Base-by-base conservation (phyloP, 2,888 invertebrate genomes). In the Theretra japonica region DNA sequence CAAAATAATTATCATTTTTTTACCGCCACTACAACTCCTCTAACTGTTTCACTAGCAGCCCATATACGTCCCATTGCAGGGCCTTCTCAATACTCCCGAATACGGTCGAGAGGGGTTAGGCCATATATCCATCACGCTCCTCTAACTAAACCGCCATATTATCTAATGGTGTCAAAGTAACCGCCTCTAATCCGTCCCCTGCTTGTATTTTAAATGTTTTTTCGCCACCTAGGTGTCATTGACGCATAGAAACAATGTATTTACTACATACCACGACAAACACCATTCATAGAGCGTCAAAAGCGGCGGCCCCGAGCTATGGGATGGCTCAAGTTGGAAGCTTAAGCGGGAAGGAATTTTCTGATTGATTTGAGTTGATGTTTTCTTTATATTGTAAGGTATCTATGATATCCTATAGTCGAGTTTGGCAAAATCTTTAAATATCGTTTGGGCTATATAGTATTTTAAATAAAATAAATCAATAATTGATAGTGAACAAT, bases 171-270 rank as follows among this genome's bases (percentile, higher is more conserved):
- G 21, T 4, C 21, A 0, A 48, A 23, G 23, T 41, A 65, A 65
- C 65, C 41, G 65, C 65, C 48, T 65, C 21, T 28, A 59, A 21
- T 6, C 11, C 48, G 65, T 48, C 65, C 65, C 65, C 65, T 65
- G 41, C 17, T 48, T 41, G 53, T 53, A 17, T 53, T 17, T n/a
- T n/a, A n/a, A 53, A 41, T 41, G 41, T 11, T 33, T 62, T 4
- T 62, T 62, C 41, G 48, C 41, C 65, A 48, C 65, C 41, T 48
- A 23, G 62, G 2, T 23, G 23, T 23, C 65, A 60, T 60, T 60
- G 30, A 60, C 8, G 60, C 28, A 21, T 65, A 65, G 25, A 65
- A 48, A 65, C 65, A 65, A 65, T 65, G 23, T 65, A 65, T 65
- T 65, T 65, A 60, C n/a, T 60, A 65, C 65, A 65, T 23, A 23